Base-by-base conservation (phyloP, 2,888 invertebrate species). In the Melolontha melolontha region DNA sequence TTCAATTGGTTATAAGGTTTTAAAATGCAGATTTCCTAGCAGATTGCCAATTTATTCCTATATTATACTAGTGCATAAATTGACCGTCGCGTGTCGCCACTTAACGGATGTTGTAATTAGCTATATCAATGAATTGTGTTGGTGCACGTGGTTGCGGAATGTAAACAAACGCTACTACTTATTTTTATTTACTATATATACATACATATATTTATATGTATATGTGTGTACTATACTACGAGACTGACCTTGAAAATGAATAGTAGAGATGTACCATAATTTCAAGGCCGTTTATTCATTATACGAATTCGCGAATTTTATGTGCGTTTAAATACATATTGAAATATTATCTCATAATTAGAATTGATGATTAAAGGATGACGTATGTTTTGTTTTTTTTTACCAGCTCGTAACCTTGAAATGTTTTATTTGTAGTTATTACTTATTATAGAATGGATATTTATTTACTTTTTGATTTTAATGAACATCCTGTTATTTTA, bases 131-230 rank as follows among this genome's bases (percentile, higher is more conserved):
- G 67, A 63, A 54, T 62, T 17, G 59, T 47, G 34, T 70, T 52
- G 66, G 49, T 66, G 62, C 71, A 72, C 71, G 71, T 72, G 71
- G 51, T 66, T 63, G 34, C 59, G 70, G 52, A 71, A 72, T 70
- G 73, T 73, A 73, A 73, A 73, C 71, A 72, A 68, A 70, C 70
- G 65, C 50, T 39, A 62, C 50, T 67, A 69, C 67, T 59, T 69
- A 59, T 67, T 68, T n/a, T 72, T 71, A 71, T 69, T 72, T 67
- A 67, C 67, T 67, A 69, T 71, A 59, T 66, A 65, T 34, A 8
- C 34, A 8, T 34, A 34, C n/a, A n/a, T 34, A 34, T 34, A 22
- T 22, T 34, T 34, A 6, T 34, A 10, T 34, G 34, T 8, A 34
- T 10, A 6, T 10, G 34, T 34, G 10, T 34, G 34, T 8, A 34